Conservation (phyloP, 2,888 invertebrate species). For the Drosophila birchii region DNA sequence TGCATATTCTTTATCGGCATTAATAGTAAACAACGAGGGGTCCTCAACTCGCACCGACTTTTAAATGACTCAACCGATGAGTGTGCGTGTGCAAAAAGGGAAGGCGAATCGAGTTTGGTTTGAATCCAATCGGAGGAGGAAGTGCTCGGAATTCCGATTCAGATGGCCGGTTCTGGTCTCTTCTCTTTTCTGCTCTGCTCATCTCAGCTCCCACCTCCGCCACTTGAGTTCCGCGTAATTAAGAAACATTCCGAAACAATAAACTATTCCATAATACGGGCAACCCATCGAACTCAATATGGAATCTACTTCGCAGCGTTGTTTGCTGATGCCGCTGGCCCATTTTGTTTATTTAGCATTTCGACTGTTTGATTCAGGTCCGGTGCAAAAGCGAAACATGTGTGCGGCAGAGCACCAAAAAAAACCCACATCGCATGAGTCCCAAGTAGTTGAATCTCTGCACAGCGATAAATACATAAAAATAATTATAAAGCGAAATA, state of each 20-base stretch:
- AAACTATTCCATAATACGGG: conserved; percentile 61
- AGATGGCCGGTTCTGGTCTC: conserved; percentile 35
- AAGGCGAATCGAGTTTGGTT: conserved; percentile 40
- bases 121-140: conserved; percentile 53
- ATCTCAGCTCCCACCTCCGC: conserved; percentile 40
- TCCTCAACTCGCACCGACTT: conserved; percentile 24
- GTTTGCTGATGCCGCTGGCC: conserved; percentile 21
- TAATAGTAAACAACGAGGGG: conserved; percentile 50
- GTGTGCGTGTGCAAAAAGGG: conserved; percentile 33
- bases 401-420: conserved; percentile 71
- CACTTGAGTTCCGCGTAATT: conserved; percentile 79
- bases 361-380: conserved; percentile 58
- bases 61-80: conserved; percentile 44
- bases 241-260: conserved; percentile 77
- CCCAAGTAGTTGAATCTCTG: conserved; percentile 33
- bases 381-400: conserved; percentile 66
- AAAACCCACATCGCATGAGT: conserved; percentile 39
- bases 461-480: conserved; percentile 12
- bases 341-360: conserved; percentile 56
- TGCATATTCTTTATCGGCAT: conserved; percentile 66
- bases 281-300: conserved; percentile 65
- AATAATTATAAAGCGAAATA: background rate
- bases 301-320: conserved; percentile 42
- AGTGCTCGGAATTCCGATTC: conserved; percentile 70
- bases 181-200: background rate